Evolutionary conservation across 2,888 invertebrate species (phyloP), one percentile per base, ranked within the genome.

Genomic region (Gasteruption jaculator): DNA sequence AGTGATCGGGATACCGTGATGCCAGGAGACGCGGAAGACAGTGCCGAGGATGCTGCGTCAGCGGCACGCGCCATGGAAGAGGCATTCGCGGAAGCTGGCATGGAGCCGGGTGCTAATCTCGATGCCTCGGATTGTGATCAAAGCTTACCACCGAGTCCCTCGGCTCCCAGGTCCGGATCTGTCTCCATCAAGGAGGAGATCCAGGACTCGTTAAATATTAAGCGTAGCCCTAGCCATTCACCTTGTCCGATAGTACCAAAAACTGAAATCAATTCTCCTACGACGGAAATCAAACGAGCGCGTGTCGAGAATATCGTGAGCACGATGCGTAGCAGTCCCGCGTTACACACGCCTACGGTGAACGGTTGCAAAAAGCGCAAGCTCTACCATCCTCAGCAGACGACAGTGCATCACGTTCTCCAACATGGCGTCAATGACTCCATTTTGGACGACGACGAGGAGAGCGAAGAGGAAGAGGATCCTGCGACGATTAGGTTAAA

Each of bases 281-380:
- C 84, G 55, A 79, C 85, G 50, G 91, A 91, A 70, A 83, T 89
- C 64, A 94, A 94, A 73, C 84, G 92, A 58, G 92, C 92, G 29
- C 83, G 94, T 56, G 92, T 94, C 52, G 94, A 95, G 74, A 92
- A 91, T 72, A 94, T 95, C 61, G 91, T 94, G 58, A 91, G 90
- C 54, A 88, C 87, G 53, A 94, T 94, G 89, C 82, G 91, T 50
- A 85, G 88, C 51, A 89, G 89, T 66, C 90, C 90, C 25, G 86
- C 84, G 48, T 60, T 73, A 18, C 85, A 85, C 15, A 78, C 74
- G 8, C 65, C 73, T 44, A 83, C 85, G 69, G 87, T 89, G 55
- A 92, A 92, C 73, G 92, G 93, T 34, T 93, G 92, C 73, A 93
- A 93, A 72, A 96, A 96, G 73, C 81, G 95, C 33, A 96, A 96